A percentile compares a stretch with the other conserved stretches of the same genome.
These are phyloP conservation scores for Philereme vetulata DNA, from an alignment of 2,888 invertebrate species.

Conservation along the genomic window DNA sequence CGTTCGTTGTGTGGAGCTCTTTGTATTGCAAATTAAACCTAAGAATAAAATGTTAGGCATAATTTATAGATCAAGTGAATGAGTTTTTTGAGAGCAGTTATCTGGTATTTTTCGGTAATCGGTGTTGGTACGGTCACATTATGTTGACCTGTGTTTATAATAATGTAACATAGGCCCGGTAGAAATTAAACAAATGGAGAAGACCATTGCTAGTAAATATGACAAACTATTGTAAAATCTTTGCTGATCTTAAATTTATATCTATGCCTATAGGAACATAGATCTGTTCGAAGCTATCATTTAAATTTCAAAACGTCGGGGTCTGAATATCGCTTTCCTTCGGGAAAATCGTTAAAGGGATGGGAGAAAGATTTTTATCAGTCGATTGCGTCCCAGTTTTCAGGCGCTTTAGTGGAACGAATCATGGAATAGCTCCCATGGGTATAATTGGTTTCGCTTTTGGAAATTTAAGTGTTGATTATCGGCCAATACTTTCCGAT, in stretches of 20 bases:
- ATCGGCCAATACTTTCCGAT: conserved; percentile 44
- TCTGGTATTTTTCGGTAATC: too few relatives aligned
- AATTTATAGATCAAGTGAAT: too few relatives aligned
- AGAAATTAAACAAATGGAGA: too few relatives aligned
- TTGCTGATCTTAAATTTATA: background rate
- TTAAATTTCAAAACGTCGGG: conserved; percentile 32
- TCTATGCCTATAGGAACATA: conserved; percentile 10
- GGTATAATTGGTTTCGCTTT: conserved; percentile 35
- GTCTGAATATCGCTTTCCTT: conserved; percentile 35
- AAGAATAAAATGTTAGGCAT: too few relatives aligned
- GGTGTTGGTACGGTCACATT: too few relatives aligned
- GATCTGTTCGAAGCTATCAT: conserved; percentile 25
- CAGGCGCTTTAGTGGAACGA: conserved; percentile 34
- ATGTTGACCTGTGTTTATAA: too few relatives aligned
- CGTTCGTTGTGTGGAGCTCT: too few relatives aligned
- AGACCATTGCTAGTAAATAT: too few relatives aligned
- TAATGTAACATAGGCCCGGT: too few relatives aligned
- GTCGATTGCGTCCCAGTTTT: conserved; percentile 41
- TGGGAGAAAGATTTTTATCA: conserved; percentile 39
- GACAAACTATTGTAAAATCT: background rate
- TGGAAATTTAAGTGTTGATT: conserved; percentile 32
- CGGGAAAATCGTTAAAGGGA: conserved; percentile 37
- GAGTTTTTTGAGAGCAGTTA: too few relatives aligned
- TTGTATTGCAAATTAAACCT: too few relatives aligned
- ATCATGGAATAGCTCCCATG: conserved; percentile 32